phyloP scores from a whole-genome alignment of 2,797 vertebrate genomes.

The Cottoperca gobio region DNA sequence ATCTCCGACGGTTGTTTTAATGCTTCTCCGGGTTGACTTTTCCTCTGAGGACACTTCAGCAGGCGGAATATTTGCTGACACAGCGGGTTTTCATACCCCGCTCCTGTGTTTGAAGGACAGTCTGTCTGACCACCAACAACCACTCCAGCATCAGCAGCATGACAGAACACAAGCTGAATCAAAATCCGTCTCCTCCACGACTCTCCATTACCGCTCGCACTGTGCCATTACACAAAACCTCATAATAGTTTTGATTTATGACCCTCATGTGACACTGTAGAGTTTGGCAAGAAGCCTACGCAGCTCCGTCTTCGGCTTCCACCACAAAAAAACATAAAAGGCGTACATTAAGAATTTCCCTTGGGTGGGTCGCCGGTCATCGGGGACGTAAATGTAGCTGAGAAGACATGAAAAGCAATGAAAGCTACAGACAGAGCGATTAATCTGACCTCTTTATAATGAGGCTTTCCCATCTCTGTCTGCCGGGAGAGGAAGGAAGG shows the following conservation, averaged over 20 bases:
- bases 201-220: conserved; percentile 48
- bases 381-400: conserved; percentile 28
- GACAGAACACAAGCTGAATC: conserved; percentile 57
- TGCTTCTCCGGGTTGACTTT: conserved; percentile 15
- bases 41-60: conserved; percentile 31
- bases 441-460: conserved; percentile 33
- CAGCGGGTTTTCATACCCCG: conserved; percentile 29
- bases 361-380: conserved; percentile 44
- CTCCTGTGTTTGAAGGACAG: conserved; percentile 49
- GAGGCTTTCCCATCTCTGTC: conserved; percentile 28
- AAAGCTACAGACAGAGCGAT: conserved; percentile 34
- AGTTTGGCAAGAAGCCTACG: conserved; percentile 62
- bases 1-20: background rate
- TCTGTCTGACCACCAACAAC: conserved; percentile 71
- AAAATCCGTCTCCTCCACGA: conserved; percentile 42
- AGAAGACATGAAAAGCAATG: conserved; percentile 34
- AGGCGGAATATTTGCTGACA: conserved; percentile 53
- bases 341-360: conserved; percentile 54
- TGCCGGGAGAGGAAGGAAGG: conserved; percentile 18
- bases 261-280: conserved; percentile 72
- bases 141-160: conserved; percentile 66
- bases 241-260: conserved; percentile 80
- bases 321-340: conserved; percentile 67
- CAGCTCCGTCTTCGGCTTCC: conserved; percentile 43
- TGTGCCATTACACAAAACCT: conserved; percentile 75